Conservation (phyloP, 1,140 invertebrate genomes). For the Drosophila azteca region DNA sequence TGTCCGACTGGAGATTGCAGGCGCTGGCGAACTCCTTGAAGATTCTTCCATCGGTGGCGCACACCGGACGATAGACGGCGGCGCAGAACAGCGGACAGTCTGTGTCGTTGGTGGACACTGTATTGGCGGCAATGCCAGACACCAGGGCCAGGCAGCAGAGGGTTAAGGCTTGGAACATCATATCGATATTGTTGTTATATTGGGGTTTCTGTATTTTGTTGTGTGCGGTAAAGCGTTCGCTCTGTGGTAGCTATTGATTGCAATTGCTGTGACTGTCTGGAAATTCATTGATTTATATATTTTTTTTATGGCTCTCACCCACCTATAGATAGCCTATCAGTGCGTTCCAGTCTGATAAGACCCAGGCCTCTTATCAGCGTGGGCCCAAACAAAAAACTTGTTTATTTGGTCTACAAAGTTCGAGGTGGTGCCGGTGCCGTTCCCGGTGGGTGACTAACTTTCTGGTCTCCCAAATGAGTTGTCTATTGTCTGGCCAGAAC, state of each 20-base stretch:
- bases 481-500: slow-evolving; percentile 5
- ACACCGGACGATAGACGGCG: slow-evolving; percentile 63
- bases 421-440: slow-evolving; percentile 26
- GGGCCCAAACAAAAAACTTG: slow-evolving; percentile 35
- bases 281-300: slow-evolving; percentile 72
- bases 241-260: slow-evolving; percentile 58
- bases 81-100: slow-evolving; percentile 68
- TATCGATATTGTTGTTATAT: slow-evolving; percentile 21
- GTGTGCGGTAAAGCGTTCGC: slow-evolving; percentile 42
- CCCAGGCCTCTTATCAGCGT: slow-evolving; percentile 23
- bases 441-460: slow-evolving; percentile 46
- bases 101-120: slow-evolving; percentile 61
- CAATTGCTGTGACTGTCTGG: slow-evolving; percentile 67
- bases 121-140: slow-evolving; percentile 49
- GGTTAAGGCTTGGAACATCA: slow-evolving; percentile 47
- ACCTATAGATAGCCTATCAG: slow-evolving; percentile 50
- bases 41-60: slow-evolving; percentile 66
- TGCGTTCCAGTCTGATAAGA: slow-evolving; percentile 36
- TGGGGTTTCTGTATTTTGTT: slow-evolving; percentile 9
- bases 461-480: slow-evolving; percentile 31
- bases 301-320: slow-evolving; percentile 49
- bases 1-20: slow-evolving; percentile 64
- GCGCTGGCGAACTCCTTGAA: slow-evolving; percentile 69
- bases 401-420: slow-evolving; percentile 58
- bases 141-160: slow-evolving; percentile 51